These are phyloP conservation scores for Florisuga fusca DNA, from an alignment of 2,797 vertebrate genomes.

Conservation along the genomic window DNA sequence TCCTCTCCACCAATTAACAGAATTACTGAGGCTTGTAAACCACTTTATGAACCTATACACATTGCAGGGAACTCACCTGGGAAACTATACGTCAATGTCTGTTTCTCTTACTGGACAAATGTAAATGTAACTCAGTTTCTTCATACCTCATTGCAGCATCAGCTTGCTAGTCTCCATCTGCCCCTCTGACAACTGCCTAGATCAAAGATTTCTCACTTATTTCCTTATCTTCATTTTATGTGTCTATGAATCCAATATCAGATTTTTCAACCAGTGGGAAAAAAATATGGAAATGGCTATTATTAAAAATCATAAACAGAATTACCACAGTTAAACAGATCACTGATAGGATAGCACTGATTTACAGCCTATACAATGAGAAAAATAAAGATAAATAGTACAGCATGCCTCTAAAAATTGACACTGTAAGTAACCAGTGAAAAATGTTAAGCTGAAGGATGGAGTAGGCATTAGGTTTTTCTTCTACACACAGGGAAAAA, in stretches of 20 bases:
- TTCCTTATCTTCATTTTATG: background rate
- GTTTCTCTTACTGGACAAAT: background rate
- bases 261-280: accelerated
- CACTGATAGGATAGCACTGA: background rate
- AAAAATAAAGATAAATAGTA: background rate
- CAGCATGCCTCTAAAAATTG: background rate
- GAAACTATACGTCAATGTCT: background rate
- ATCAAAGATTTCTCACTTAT: background rate
- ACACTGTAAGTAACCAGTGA: background rate
- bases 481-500: background rate
- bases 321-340: background rate
- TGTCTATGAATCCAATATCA: background rate
- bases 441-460: background rate
- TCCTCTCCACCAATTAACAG: background rate
- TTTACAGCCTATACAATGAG: background rate
- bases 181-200: background rate
- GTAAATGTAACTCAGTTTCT: background rate
- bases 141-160: background rate
- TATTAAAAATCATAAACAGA: background rate
- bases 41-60: background rate
- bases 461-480: background rate
- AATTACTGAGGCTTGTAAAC: background rate
- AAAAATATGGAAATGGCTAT: background rate
- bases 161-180: background rate
- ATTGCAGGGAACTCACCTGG: background rate